phyloP scores from a whole-genome alignment of 2,888 invertebrate species.

The Strigamia transsilvanica region DNA sequence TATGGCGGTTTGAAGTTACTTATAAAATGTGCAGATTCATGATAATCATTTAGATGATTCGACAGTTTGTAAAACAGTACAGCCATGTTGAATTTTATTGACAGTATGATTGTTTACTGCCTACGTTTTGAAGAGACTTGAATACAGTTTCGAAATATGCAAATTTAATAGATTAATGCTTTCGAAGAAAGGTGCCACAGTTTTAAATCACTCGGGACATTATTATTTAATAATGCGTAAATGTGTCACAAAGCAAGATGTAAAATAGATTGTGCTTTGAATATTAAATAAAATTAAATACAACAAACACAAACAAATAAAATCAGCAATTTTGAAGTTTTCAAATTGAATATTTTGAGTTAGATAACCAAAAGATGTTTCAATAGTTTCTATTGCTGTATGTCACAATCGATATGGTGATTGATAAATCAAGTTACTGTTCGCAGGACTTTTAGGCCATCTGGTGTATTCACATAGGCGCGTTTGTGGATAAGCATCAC shows the following conservation, averaged over 20 bases:
- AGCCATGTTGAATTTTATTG: background rate
- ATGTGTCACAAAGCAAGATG: background rate
- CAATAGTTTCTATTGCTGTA: too few relatives aligned
- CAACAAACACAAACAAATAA: background rate
- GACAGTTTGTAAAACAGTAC: background rate
- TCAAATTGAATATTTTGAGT: too few relatives aligned
- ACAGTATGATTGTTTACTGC: background rate
- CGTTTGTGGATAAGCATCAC: background rate
- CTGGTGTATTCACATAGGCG: background rate
- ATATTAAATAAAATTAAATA: background rate
- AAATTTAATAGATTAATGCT: conserved; percentile 35
- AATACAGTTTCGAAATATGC: background rate
- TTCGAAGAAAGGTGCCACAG: background rate
- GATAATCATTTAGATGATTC: background rate
- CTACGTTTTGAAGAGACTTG: background rate
- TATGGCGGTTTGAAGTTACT: background rate
- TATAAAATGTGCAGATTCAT: background rate
- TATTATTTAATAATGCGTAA: conserved; percentile 1
- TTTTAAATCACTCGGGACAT: background rate
- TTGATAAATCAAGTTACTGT: too few relatives aligned
- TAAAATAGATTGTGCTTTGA: too few relatives aligned
- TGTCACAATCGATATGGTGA: too few relatives aligned
- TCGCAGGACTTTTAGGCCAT: too few relatives aligned
- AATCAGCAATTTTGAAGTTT: too few relatives aligned
- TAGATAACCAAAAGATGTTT: too few relatives aligned